Percentiles rank a stretch among this genome's conserved stretches.
These are phyloP conservation scores for Lepidurus arcticus DNA, from an alignment of 1,140 invertebrate genomes.

Conservation along the genomic window DNA sequence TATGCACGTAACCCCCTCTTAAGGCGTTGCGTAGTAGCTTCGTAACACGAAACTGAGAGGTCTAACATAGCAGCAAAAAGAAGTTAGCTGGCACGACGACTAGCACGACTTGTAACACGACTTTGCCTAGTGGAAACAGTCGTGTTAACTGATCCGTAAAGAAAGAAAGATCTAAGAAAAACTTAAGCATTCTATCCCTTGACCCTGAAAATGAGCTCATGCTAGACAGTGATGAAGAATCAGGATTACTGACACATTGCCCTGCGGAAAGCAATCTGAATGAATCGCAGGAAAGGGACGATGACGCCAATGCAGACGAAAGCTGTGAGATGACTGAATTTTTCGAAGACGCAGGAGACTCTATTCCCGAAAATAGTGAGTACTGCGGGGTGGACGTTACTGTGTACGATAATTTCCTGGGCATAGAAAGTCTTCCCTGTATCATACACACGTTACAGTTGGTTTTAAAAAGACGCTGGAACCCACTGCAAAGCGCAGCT, in stretches of 20 bases:
- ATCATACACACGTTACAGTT: constrained; percentile 16
- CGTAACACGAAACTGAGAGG: no score
- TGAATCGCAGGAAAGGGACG: neutral
- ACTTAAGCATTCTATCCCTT: neutral
- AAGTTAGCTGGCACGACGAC: no score
- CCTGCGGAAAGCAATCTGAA: neutral
- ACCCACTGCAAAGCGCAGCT: neutral
- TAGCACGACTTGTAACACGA: no score
- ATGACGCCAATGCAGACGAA: no score
- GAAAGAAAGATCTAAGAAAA: no score
- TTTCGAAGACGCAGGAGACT: constrained; percentile 8
- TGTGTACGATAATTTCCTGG: constrained; percentile 2
- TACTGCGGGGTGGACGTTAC: neutral
- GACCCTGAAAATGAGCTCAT: neutral
- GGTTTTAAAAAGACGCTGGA: neutral
- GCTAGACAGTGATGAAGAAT: neutral
- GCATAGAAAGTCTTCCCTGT: constrained; percentile 4
- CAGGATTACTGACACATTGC: neutral
- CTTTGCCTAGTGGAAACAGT: no score
- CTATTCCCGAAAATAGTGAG: neutral
- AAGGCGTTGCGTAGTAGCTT: no score
- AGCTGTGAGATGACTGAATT: neutral
- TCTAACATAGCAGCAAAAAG: no score
- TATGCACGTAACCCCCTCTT: no score
- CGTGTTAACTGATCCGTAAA: no score